Evolutionary conservation across 1,140 invertebrate species (phyloP), one percentile per base, ranked within the genome.

Genomic region (Ctenoplectra terminalis): DNA sequence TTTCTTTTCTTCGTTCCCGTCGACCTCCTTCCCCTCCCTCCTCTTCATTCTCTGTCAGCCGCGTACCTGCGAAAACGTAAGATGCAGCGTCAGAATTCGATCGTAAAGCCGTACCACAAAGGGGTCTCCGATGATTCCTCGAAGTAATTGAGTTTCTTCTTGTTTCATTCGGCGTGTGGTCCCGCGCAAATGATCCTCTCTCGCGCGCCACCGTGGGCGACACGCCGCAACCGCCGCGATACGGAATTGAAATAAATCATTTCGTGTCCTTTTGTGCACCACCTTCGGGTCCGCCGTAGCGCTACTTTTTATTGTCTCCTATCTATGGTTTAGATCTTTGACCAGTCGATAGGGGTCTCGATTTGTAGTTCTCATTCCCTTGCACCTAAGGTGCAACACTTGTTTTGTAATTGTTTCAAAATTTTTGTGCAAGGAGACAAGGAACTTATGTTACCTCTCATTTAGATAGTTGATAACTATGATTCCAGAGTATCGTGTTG

Each of bases 21-120:
- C 20, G 29, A 60, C 31, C 54, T 61, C 73, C 46, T 54, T 76
- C 61, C 52, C 9, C 61, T 61, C 9, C 40, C 4, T 40, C 9
- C 40, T 63, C 37, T 9, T 9, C 8, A 9, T 26, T 6, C 23
- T 46, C 20, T 29, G 43, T 56, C 9, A 29, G 26, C 2, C 34
- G 0, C 23, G 56, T 72, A 52, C 15, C 67, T 82, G 50, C 73
- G 70, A 67, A 86, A 82, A 84, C 76, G 71, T 66, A 74, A 86
- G 70, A 87, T 75, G 82, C 85, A 78, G 63, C 82, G 82, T 85
- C 66, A 72, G 75, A 86, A 86, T 86, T 84, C 66, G 77, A 88
- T 84, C 73, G 74, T 81, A 83, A 75, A 83, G 58, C 82, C 75
- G 71, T 58, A 37, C 48, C 48, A 77, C 75, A 76, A 84, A 84